Conservation (phyloP, 2,113 vertebrate genomes). For the Megaceryle torquata region DNA sequence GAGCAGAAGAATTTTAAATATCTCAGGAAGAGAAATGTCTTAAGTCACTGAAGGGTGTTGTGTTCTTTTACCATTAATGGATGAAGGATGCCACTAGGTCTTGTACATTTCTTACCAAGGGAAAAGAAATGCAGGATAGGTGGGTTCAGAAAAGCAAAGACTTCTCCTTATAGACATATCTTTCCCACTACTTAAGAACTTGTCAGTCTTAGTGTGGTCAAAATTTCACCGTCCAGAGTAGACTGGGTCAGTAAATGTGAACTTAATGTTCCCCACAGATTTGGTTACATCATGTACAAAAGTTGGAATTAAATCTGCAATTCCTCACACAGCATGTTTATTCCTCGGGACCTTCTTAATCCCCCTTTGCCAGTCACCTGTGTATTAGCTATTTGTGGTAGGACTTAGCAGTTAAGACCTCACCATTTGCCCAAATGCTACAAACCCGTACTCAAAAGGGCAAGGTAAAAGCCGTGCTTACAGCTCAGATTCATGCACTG, state of each 20-base stretch:
- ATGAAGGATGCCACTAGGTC: background rate
- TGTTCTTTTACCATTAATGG: background rate
- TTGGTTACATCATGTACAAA: background rate
- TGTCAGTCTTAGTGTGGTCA: background rate
- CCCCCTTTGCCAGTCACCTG: background rate
- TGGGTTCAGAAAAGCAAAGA: background rate
- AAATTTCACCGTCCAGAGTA: background rate
- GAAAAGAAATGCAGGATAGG: background rate
- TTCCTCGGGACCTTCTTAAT: background rate
- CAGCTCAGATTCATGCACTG: background rate
- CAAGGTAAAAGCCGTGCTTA: fast-evolving
- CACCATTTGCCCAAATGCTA: background rate
- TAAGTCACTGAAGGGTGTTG: background rate
- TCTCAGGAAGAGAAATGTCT: background rate
- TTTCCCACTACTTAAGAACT: background rate
- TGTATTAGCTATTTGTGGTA: background rate
- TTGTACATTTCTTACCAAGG: background rate
- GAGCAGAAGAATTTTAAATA: background rate
- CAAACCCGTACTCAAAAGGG: background rate
- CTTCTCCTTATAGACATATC: background rate
- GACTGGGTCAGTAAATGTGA: background rate
- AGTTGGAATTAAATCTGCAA: background rate
- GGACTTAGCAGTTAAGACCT: background rate
- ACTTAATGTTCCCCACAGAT: background rate
- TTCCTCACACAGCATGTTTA: background rate